A percentile compares a stretch with the other conserved stretches of the same genome.
phyloP scores from a whole-genome alignment of 2,797 vertebrate species.

The Scarus forsteni region DNA sequence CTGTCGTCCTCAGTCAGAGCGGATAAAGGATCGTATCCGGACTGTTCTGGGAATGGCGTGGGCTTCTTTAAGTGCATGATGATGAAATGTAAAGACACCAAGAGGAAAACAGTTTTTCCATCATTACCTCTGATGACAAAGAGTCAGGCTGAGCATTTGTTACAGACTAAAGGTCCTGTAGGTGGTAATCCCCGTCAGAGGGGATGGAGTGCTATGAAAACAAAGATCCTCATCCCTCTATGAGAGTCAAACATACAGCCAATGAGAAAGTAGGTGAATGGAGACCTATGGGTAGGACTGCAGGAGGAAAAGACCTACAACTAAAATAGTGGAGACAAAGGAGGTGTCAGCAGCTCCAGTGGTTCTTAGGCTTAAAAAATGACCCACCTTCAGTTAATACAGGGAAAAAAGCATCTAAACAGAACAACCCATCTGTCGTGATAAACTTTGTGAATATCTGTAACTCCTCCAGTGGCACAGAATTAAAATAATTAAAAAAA shows the following conservation, averaged over 20 bases:
- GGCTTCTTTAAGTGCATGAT: slow-evolving; percentile 8
- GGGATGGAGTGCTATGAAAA: slow-evolving; percentile 40
- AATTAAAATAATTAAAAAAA: too few relatives aligned
- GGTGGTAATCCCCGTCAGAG: slow-evolving; percentile 18
- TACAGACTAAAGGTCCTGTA: not conserved
- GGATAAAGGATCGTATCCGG: slow-evolving; percentile 33
- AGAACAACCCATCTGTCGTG: too few relatives aligned
- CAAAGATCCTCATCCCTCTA: slow-evolving; percentile 18
- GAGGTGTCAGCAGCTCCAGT: slow-evolving; percentile 1
- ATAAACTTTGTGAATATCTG: too few relatives aligned
- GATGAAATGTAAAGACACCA: slow-evolving; percentile 16
- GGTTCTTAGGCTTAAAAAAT: too few relatives aligned
- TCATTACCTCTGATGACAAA: slow-evolving; percentile 22
- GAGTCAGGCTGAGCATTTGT: slow-evolving; percentile 45
- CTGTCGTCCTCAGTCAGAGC: slow-evolving; percentile 57
- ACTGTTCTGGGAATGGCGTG: slow-evolving; percentile 6
- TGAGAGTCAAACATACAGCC: slow-evolving; percentile 12
- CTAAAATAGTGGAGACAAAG: not conserved
- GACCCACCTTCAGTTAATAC: too few relatives aligned
- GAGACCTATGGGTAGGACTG: slow-evolving; percentile 4
- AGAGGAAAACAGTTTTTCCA: slow-evolving; percentile 28
- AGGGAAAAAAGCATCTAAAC: too few relatives aligned
- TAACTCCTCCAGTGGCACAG: too few relatives aligned
- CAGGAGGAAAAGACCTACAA: slow-evolving; percentile 1
- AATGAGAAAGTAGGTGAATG: slow-evolving; percentile 40